Evolutionary conservation across 2,113 vertebrate species (phyloP).

Genomic region (Ammospiza nelsoni): DNA sequence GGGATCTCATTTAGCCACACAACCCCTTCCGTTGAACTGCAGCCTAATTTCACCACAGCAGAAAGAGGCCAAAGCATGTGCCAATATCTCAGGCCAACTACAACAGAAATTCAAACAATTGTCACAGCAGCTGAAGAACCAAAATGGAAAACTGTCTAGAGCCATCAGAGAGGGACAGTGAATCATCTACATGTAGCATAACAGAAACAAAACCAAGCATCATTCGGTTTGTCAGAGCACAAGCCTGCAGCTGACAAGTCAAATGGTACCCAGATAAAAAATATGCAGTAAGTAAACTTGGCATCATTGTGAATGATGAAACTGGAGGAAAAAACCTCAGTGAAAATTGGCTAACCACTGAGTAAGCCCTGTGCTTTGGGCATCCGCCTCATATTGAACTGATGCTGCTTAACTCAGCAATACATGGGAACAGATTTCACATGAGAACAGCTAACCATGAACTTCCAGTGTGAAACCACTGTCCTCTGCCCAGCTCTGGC

Average conservation of each 20-base stretch:
- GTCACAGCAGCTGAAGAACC: not conserved
- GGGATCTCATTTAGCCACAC: not conserved
- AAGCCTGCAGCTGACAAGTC: not conserved
- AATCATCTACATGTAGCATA: not conserved
- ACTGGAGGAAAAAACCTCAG: not conserved
- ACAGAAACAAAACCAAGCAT: not conserved
- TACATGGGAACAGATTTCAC: not conserved
- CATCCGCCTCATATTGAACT: not conserved
- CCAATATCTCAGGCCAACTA: not conserved
- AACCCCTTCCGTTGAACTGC: not conserved
- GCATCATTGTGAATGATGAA: fast-evolving
- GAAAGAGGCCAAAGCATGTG: not conserved
- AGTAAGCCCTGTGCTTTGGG: not conserved
- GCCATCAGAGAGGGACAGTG: not conserved
- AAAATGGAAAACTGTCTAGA: not conserved
- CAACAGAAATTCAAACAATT: not conserved
- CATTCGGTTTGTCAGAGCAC: not conserved
- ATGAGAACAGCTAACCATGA: not conserved
- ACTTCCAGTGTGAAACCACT: not conserved
- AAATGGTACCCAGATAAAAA: not conserved
- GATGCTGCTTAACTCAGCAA: not conserved
- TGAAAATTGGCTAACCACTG: not conserved
- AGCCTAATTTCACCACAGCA: not conserved
- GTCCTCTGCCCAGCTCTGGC: not conserved
- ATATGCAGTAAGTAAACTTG: not conserved